These are phyloP conservation scores for Drosophila athabasca DNA, from an alignment of 1,140 invertebrate genomes.

Conservation along the genomic window DNA sequence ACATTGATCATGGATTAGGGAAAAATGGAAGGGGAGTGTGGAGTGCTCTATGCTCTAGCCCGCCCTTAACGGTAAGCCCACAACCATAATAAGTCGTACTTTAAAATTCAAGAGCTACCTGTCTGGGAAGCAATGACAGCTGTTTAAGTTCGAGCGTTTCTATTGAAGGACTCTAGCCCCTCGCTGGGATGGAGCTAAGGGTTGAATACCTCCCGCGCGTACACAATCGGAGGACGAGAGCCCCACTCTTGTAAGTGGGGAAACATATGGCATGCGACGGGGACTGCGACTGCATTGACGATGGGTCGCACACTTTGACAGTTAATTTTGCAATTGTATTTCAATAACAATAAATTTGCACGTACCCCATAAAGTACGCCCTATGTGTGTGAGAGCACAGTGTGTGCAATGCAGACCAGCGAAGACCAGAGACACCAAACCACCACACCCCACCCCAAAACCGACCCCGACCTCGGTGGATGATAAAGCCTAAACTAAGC, in stretches of 20 bases:
- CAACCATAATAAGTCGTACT: too few relatives aligned
- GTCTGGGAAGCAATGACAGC: too few relatives aligned
- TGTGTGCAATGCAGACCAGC: constrained; percentile 6
- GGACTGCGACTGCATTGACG: constrained; percentile 55
- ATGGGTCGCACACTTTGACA: constrained; percentile 80
- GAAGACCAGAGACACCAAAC: background rate
- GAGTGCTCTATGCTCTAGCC: too few relatives aligned
- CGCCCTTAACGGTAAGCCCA: too few relatives aligned
- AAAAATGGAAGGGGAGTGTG: background rate
- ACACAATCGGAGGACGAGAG: background rate
- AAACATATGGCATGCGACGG: constrained; percentile 62
- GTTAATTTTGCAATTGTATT: constrained; percentile 84
- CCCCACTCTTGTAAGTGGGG: background rate
- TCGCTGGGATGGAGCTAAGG: too few relatives aligned
- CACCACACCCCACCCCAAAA: background rate
- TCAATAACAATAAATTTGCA: constrained; percentile 83
- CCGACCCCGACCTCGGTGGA: constrained; percentile 7
- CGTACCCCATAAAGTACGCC: constrained; percentile 67
- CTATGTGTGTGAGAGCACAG: constrained; percentile 6
- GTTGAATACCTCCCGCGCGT: constrained; percentile 1
- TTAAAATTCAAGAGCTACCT: too few relatives aligned
- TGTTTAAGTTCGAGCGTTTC: too few relatives aligned
- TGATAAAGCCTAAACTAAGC: constrained; percentile 40
- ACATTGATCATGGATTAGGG: constrained; percentile 15
- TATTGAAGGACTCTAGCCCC: too few relatives aligned